A percentile compares a stretch with the other conserved stretches of the same genome.
Conservation (phyloP, 2,888 invertebrate species). For the Heliconius sara region DNA sequence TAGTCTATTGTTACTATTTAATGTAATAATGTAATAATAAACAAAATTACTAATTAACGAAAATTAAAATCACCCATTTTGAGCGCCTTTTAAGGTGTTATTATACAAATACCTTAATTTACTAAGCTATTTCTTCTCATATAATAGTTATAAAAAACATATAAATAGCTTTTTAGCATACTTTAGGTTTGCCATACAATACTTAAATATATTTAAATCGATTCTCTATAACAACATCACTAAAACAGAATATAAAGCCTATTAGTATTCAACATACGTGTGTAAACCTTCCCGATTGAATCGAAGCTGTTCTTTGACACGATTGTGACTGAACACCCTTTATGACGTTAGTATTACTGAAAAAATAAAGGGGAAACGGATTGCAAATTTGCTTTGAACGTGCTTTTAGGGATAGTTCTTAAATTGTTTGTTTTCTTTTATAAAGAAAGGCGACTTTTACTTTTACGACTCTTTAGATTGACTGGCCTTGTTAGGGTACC, state of each 20-base stretch:
- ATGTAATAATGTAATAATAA: too few species aligned
- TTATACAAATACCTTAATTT: too few species aligned
- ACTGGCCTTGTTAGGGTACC: not conserved
- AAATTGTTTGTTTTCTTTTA: not conserved
- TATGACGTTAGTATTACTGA: conserved; percentile 15
- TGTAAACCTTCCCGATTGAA: conserved; percentile 31
- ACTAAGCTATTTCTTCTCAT: too few species aligned
- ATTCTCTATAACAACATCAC: not conserved
- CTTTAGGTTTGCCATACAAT: not conserved
- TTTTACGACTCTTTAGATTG: not conserved
- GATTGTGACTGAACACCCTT: conserved; percentile 31
- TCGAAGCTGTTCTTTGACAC: conserved; percentile 28
- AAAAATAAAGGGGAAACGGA: not conserved
- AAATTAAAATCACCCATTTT: too few species aligned
- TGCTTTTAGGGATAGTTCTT: not conserved
- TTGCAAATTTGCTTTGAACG: conserved; percentile 20
- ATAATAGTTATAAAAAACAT: too few species aligned
- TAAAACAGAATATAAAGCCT: conserved; percentile 12
- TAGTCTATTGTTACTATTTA: too few species aligned
- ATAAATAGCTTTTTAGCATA: too few species aligned
- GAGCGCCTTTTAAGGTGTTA: too few species aligned
- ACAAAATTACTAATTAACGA: too few species aligned
- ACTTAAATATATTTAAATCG: not conserved
- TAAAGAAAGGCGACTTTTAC: not conserved
- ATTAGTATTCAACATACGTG: conserved; percentile 34